Base-by-base conservation (phyloP, 2,113 vertebrate genomes). In the Ictalurus punctatus region DNA sequence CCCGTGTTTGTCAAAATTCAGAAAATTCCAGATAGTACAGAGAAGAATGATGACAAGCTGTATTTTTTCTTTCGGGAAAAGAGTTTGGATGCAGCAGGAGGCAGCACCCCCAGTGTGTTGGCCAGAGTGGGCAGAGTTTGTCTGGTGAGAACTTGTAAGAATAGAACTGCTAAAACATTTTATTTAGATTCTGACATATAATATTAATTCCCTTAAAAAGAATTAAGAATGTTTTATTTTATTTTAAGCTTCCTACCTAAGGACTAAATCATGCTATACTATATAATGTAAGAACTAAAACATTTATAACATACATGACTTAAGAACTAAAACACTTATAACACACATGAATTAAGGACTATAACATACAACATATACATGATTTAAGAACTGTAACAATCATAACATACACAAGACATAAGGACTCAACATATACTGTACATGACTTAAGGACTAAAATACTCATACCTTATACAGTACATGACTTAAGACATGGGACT, bases 61-160 rank as follows among this genome's bases (percentile, higher is more conserved):
- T 97, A 97, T 91, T 96, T 97, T 93, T 97, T 97, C 86, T 97
- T 97, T 93, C 96, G 96, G 1, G 97, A 97, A 94, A 96, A 96
- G 91, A 96, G 94, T 56, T 92, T 96, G 48, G 96, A 97, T 88
- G 93, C 95, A 1, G 95, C 94, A 13, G 94, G 95, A 1, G 95
- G 95, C 89, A 93, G 94, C n/a, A 96, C 96, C 21, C 96, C 96
- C 56, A 95, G 94, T 0, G 93, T 97, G 44, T 88, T 97, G 48
- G 94, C 96, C 56, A 87, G 96, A 80, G 96, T 97, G 86, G 97
- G 96, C 56, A 93, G 96, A 83, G 95, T 97, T 85, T 97, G 97
- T 90, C 93, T 97, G 96, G 97, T 97, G 90, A 95, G 96, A 69
- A 58, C 61, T 30, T 67, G 4, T 25, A 61, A 17, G 6, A 27